Percentiles rank a stretch among this genome's conserved stretches.
Evolutionary conservation across 2,888 invertebrate genomes (phyloP).

Genomic region (Papilio demoleus): DNA sequence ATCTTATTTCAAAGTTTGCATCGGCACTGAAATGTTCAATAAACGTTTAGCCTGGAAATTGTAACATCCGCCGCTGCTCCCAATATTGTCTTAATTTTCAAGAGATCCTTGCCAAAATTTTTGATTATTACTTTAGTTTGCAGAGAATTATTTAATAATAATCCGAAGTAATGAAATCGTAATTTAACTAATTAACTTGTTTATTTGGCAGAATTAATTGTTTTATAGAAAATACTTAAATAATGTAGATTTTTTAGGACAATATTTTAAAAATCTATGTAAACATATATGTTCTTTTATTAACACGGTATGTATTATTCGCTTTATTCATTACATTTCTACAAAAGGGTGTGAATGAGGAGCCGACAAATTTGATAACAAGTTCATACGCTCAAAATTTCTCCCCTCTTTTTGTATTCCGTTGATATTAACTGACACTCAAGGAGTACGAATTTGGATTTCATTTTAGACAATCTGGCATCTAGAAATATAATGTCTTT

Average conservation of each 20-base stretch:
- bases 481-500: not conserved
- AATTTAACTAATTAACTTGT: not conserved
- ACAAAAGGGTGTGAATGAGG: constrained; percentile 17
- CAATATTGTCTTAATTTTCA: constrained; percentile 39
- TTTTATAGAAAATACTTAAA: not conserved
- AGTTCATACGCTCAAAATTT: constrained; percentile 10
- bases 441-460: constrained; percentile 11
- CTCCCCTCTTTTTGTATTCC: constrained; percentile 22
- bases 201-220: not conserved
- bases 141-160: not conserved
- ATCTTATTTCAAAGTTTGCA: constrained; percentile 40
- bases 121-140: constrained; percentile 22
- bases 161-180: not conserved
- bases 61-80: constrained; percentile 34
- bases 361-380: constrained; percentile 18
- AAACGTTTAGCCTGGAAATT: constrained; percentile 38
- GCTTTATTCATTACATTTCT: constrained; percentile 20
- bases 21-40: constrained; percentile 37
- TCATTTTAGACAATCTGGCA: constrained; percentile 12
- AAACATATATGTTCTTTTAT: not conserved
- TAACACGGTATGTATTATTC: not conserved
- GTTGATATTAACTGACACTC: constrained; percentile 14
- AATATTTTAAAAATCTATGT: not conserved
- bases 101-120: constrained; percentile 31
- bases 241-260: not conserved